Conservation (phyloP, 1,140 invertebrate species). For the Hestina assimilis region DNA sequence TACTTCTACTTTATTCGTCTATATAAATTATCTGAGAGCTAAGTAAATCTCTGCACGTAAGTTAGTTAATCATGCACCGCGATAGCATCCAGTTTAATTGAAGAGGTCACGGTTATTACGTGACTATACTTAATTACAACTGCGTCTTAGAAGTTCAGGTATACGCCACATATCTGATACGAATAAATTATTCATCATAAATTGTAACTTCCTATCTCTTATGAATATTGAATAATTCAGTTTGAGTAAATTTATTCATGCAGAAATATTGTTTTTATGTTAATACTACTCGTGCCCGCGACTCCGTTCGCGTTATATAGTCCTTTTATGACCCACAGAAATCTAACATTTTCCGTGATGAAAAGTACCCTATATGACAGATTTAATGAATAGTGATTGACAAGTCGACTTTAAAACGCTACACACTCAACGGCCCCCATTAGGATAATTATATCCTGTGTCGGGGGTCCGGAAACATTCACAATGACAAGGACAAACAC, state of each 20-base stretch:
- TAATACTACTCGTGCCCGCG: too few relatives aligned
- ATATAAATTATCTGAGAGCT: neutral
- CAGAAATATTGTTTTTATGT: too few relatives aligned
- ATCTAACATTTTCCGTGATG: too few relatives aligned
- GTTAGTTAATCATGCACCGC: conserved; percentile 46
- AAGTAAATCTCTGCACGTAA: conserved; percentile 35
- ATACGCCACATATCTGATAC: conserved; percentile 24
- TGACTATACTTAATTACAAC: conserved; percentile 41
- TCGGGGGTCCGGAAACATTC: too few relatives aligned
- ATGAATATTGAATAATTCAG: neutral
- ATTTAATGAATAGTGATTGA: too few relatives aligned
- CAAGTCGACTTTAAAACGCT: too few relatives aligned
- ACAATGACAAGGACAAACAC: too few relatives aligned
- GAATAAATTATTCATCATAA: conserved; percentile 25
- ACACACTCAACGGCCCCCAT: too few relatives aligned
- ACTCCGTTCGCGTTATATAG: too few relatives aligned
- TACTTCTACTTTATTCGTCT: neutral
- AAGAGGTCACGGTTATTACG: conserved; percentile 48
- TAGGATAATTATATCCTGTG: too few relatives aligned
- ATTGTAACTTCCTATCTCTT: conserved; percentile 1
- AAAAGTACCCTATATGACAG: too few relatives aligned
- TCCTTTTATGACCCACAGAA: too few relatives aligned
- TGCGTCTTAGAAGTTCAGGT: conserved; percentile 33
- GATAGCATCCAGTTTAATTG: conserved; percentile 55
- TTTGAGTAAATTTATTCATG: neutral